phyloP scores from a whole-genome alignment of 2,797 vertebrate species.

The Enteromius anoplus region DNA sequence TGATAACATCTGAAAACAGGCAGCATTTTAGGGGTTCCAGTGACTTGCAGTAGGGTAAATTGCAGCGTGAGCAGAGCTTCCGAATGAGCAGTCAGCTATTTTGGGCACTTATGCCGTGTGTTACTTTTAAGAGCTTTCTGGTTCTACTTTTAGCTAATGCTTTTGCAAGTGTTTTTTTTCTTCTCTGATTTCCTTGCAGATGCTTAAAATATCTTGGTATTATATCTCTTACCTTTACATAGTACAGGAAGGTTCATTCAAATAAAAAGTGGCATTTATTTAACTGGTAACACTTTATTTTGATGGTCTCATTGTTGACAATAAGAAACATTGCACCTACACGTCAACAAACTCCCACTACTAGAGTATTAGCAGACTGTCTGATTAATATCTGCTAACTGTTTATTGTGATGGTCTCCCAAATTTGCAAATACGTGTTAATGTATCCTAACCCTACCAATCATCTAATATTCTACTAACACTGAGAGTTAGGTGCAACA shows the following conservation, averaged over 20 bases:
- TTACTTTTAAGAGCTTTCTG: constrained; percentile 9
- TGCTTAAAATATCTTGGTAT: not conserved
- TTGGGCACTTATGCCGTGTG: constrained; percentile 12
- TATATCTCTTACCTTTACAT: not conserved
- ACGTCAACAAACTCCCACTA: too few relatives aligned
- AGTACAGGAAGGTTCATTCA: not conserved
- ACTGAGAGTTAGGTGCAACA: too few relatives aligned
- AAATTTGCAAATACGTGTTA: too few relatives aligned
- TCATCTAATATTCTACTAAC: too few relatives aligned
- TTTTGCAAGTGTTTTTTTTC: not conserved
- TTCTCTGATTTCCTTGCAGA: not conserved
- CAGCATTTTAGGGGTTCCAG: constrained; percentile 66
- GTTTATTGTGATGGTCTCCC: too few relatives aligned
- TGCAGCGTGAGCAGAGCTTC: constrained; percentile 58
- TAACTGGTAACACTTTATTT: not conserved
- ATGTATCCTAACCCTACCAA: too few relatives aligned
- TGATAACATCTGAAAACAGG: constrained; percentile 69
- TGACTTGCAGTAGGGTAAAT: constrained; percentile 41
- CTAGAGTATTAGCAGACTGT: too few relatives aligned
- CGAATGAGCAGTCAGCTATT: constrained; percentile 50
- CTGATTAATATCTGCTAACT: too few relatives aligned
- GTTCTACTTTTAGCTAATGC: constrained; percentile 9
- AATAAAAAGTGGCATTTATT: not conserved
- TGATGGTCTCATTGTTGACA: too few relatives aligned
- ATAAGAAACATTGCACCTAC: too few relatives aligned